Evolutionary conservation across 2,797 vertebrate species (phyloP).

Genomic region (Coracias cyanogaster): DNA sequence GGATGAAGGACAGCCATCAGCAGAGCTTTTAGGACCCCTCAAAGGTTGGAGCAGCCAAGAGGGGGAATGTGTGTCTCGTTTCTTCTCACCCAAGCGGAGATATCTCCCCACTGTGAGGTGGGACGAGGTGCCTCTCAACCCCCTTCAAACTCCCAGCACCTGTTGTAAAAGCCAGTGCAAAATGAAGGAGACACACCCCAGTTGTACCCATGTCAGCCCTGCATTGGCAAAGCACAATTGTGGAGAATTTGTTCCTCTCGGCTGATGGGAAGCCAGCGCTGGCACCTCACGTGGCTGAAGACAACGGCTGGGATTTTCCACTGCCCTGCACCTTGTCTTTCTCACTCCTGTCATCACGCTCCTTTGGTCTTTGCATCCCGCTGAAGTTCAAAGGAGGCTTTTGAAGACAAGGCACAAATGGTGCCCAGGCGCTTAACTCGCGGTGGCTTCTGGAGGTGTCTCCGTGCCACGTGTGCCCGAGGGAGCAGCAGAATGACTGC

Average conservation of each 20-base stretch:
- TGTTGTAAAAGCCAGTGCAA: fast-evolving
- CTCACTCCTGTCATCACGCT: not conserved
- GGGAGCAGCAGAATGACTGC: not conserved
- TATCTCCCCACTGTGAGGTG: not conserved
- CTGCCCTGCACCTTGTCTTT: not conserved
- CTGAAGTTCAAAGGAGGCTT: not conserved
- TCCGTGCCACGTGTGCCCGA: fast-evolving
- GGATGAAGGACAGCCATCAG: not conserved
- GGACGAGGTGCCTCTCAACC: not conserved
- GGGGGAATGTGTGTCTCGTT: fast-evolving
- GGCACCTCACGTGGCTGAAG: not conserved
- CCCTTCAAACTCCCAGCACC: not conserved
- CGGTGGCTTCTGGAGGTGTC: constrained; percentile 1
- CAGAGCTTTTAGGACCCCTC: not conserved
- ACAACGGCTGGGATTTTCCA: not conserved
- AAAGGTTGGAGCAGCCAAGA: not conserved
- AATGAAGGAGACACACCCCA: fast-evolving
- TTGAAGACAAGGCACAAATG: not conserved
- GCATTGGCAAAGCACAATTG: not conserved
- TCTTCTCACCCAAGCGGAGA: not conserved
- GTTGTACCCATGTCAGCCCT: not conserved
- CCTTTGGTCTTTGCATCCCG: fast-evolving
- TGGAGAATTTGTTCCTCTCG: not conserved
- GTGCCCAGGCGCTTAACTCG: not conserved
- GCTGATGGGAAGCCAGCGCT: not conserved